Percentiles rank a stretch among this genome's conserved stretches.
Evolutionary conservation across 2,797 vertebrate genomes (phyloP).

Genomic region (Manis javanica): DNA sequence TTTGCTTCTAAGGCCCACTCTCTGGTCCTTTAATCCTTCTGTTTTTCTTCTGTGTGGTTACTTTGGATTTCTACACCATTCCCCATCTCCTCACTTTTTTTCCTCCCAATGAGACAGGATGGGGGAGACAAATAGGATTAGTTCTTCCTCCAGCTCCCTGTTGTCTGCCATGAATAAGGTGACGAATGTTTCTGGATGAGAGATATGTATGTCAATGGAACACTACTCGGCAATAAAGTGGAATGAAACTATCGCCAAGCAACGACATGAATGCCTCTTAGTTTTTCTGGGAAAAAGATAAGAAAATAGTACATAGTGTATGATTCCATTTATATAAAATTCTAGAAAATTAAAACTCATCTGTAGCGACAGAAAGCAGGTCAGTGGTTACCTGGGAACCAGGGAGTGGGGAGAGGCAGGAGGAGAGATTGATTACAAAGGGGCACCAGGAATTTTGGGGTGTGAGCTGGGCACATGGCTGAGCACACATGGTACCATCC

Average conservation of each 20-base stretch:
- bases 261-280: neutral
- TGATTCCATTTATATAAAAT: neutral
- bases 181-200: neutral
- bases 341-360: neutral
- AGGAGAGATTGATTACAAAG: neutral
- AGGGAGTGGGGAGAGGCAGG: neutral
- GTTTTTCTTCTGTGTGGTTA: neutral
- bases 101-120: neutral
- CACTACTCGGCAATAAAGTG: neutral
- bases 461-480: neutral
- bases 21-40: neutral
- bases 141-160: neutral
- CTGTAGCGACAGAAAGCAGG: neutral
- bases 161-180: neutral
- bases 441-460: neutral
- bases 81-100: rapidly evolving
- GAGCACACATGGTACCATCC: rapidly evolving
- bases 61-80: neutral
- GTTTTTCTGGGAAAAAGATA: neutral
- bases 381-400: neutral
- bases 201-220: rapidly evolving
- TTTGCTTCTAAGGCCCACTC: neutral
- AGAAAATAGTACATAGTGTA: neutral
- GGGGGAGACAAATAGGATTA: neutral
- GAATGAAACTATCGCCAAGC: neutral